These are phyloP conservation scores for Nanger granti DNA, from an alignment of 2,113 vertebrate species.

Conservation along the genomic window DNA sequence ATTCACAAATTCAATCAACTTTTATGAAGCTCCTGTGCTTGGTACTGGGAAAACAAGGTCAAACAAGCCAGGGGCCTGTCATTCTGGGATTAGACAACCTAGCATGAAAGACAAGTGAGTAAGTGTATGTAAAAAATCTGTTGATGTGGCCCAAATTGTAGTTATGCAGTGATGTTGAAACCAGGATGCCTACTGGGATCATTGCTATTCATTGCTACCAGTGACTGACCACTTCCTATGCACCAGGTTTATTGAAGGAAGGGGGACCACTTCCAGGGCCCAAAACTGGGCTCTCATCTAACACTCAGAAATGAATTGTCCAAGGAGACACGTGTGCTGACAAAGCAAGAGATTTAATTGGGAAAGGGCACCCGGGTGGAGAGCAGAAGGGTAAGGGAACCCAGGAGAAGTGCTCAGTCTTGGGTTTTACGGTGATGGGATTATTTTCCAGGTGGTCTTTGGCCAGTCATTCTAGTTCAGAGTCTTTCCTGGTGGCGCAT, in stretches of 20 bases:
- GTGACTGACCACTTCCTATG: rapidly evolving
- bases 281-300: too few relatives aligned
- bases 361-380: too few relatives aligned
- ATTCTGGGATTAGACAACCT: not conserved
- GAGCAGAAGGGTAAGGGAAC: too few relatives aligned
- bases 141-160: not conserved
- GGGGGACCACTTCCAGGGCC: too few relatives aligned
- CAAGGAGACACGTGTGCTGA: too few relatives aligned
- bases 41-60: not conserved
- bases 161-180: not conserved
- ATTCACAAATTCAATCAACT: not conserved
- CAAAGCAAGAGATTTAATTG: too few relatives aligned
- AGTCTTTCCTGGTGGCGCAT: too few relatives aligned
- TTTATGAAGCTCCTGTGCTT: not conserved
- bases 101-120: not conserved
- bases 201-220: not conserved
- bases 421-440: too few relatives aligned
- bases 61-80: not conserved
- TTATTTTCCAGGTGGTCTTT: too few relatives aligned
- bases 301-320: too few relatives aligned
- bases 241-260: not conserved
- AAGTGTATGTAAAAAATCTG: not conserved
- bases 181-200: not conserved
- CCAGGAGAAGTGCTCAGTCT: too few relatives aligned
- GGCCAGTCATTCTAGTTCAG: too few relatives aligned